These are phyloP conservation scores for Eolophus roseicapilla DNA, from an alignment of 2,113 vertebrate species.

Conservation along the genomic window DNA sequence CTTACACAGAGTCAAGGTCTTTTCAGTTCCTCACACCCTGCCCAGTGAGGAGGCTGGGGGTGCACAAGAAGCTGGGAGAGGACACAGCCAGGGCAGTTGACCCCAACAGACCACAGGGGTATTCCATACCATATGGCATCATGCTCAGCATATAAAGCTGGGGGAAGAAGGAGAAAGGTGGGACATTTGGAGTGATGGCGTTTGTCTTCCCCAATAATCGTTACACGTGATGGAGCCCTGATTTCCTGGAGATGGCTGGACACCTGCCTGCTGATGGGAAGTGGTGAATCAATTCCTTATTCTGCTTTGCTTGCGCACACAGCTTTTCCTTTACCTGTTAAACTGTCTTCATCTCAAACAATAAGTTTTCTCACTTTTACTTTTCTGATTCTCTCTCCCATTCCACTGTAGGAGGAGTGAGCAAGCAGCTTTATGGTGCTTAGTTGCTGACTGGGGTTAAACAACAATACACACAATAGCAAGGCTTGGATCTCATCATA, in stretches of 20 bases:
- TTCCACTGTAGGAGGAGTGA: neutral
- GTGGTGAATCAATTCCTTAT: neutral
- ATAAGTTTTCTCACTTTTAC: neutral
- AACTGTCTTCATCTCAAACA: neutral
- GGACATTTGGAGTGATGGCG: accelerated
- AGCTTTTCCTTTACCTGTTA: neutral
- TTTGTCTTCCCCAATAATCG: neutral
- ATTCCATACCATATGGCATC: neutral
- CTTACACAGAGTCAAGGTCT: neutral
- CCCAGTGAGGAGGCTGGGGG: neutral
- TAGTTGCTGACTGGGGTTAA: neutral
- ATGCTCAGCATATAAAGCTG: neutral
- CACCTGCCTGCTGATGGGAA: neutral
- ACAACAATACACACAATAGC: neutral
- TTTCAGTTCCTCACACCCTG: neutral
- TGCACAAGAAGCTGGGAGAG: neutral
- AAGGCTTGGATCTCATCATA: neutral
- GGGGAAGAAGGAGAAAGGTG: neutral
- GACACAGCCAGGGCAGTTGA: neutral
- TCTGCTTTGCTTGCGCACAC: neutral
- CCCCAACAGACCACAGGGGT: neutral
- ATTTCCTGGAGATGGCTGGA: neutral
- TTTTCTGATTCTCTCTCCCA: neutral
- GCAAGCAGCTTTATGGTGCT: neutral
- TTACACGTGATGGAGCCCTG: neutral